Base-by-base conservation (phyloP, 2,888 invertebrate genomes). In the Pelosia muscerda region DNA sequence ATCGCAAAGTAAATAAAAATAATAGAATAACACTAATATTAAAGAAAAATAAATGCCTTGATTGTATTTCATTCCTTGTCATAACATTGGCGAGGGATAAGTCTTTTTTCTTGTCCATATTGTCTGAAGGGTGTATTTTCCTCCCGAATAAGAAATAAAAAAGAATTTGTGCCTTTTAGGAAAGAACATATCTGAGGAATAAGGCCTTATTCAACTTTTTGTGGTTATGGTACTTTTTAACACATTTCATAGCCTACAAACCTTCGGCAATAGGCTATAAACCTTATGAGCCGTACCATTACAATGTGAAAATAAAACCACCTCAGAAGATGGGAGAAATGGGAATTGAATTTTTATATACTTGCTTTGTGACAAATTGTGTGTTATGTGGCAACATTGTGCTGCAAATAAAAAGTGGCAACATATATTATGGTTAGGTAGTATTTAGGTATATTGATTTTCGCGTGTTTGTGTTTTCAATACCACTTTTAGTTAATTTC, bases 191-290 rank as follows among this genome's bases (percentile, higher is more conserved):
- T 49, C 8, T n/a, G 49, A n/a, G 49, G 19, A 15, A 42, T 49
- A 49, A n/a, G 49, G 49, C n/a, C 49, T 49, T 49, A 49, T 49
- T 49, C 8, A 1, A 49, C 19, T 49, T 49, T 49, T 49, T 49
- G 49, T 49, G 49, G 49, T 49, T 49, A 49, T 49, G 49, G 49
- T 49, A 49, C 49, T 49, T 49, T 49, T 49, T 49, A 49, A 49
- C 49, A 49, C 49, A 49, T 49, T 28, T 28, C 28, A 28, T 38
- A 13, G 23, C 22, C 60, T 31, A 38, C 22, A 60, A 23, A 60
- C 60, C 49, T 49, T 49, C n/a, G n/a, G n/a, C n/a, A n/a, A n/a
- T n/a, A 13, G 23, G 31, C 60, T 31, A 38, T 34, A 60, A 23
- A 60, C 60, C 49, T 49, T 49, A 49, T 49, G 49, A 49, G 49